These are phyloP conservation scores for Brachymystax lenok DNA, from an alignment of 2,797 vertebrate species.

Conservation along the genomic window DNA sequence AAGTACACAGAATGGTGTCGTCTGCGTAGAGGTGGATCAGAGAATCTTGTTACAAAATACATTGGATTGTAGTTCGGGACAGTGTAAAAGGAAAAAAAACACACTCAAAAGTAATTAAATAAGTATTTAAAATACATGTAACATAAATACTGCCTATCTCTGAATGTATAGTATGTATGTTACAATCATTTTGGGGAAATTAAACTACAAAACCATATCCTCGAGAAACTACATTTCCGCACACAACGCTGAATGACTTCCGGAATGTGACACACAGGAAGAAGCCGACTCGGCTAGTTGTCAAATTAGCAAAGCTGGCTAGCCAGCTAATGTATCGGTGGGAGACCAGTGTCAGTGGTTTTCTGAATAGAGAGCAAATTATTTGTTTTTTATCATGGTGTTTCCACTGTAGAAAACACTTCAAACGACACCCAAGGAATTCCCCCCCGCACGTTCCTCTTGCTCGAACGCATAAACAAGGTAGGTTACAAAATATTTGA, in stretches of 20 bases:
- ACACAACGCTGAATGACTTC: background rate
- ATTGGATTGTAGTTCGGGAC: too few species aligned
- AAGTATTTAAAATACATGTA: too few species aligned
- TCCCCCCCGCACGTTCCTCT: constrained; percentile 62
- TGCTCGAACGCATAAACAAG: constrained; percentile 67
- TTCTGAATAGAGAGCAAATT: constrained; percentile 25
- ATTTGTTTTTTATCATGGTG: constrained; percentile 54
- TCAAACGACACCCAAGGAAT: constrained; percentile 35
- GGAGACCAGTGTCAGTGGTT: constrained; percentile 1
- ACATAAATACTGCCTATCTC: too few species aligned
- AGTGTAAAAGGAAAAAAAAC: too few species aligned
- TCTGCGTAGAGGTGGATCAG: too few species aligned
- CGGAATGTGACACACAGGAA: background rate
- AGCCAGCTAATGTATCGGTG: constrained; percentile 6
- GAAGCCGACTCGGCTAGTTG: background rate
- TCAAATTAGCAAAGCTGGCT: background rate
- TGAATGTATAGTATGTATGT: too few species aligned
- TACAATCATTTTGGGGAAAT: background rate
- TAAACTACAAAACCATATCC: background rate
- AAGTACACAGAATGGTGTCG: too few species aligned
- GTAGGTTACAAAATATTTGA: constrained; percentile 39
- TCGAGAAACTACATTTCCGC: background rate
- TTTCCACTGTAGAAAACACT: constrained; percentile 62
- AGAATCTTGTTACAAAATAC: too few species aligned
- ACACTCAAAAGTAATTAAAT: too few species aligned